Percentiles rank a stretch among this genome's conserved stretches.
These are phyloP conservation scores for Phocoena sinus DNA, from an alignment of 2,113 vertebrate species.

Conservation along the genomic window DNA sequence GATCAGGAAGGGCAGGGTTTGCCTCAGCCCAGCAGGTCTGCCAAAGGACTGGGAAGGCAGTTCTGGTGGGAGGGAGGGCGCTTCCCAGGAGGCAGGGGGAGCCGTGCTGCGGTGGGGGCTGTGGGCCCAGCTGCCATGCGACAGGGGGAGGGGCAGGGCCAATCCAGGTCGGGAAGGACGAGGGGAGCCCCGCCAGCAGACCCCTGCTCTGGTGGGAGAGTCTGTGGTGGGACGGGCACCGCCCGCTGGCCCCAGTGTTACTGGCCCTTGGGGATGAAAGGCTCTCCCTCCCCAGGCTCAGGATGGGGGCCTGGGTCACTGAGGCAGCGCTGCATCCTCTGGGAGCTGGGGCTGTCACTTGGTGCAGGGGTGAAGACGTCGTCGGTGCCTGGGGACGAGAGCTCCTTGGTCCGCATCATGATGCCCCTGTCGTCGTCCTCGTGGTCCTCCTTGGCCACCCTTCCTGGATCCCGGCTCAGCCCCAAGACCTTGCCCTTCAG, in stretches of 20 bases:
- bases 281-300: slow-evolving; percentile 90
- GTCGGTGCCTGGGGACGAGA: slow-evolving; percentile 78
- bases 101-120: slow-evolving; percentile 57
- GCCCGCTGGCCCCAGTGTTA: slow-evolving; percentile 39
- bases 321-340: slow-evolving; percentile 91
- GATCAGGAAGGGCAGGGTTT: not conserved
- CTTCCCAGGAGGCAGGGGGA: slow-evolving; percentile 56
- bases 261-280: slow-evolving; percentile 88
- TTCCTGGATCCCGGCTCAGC: slow-evolving; percentile 23
- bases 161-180: not conserved
- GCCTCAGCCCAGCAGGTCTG: slow-evolving; percentile 44
- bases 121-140: slow-evolving; percentile 74
- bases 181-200: slow-evolving; percentile 21
- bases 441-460: slow-evolving; percentile 65
- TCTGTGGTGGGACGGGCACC: not conserved
- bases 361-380: slow-evolving; percentile 81
- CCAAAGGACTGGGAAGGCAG: not conserved
- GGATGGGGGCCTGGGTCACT: slow-evolving; percentile 94
- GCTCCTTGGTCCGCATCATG: slow-evolving; percentile 82
- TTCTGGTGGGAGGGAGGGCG: not conserved
- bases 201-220: slow-evolving; percentile 39
- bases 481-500: slow-evolving; percentile 74
- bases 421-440: slow-evolving; percentile 83
- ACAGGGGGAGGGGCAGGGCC: not conserved
- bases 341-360: slow-evolving; percentile 80